Percentiles rank a stretch among this genome's conserved stretches.
Conservation (phyloP, 2,797 vertebrate species). For the Peromyscus eremicus region DNA sequence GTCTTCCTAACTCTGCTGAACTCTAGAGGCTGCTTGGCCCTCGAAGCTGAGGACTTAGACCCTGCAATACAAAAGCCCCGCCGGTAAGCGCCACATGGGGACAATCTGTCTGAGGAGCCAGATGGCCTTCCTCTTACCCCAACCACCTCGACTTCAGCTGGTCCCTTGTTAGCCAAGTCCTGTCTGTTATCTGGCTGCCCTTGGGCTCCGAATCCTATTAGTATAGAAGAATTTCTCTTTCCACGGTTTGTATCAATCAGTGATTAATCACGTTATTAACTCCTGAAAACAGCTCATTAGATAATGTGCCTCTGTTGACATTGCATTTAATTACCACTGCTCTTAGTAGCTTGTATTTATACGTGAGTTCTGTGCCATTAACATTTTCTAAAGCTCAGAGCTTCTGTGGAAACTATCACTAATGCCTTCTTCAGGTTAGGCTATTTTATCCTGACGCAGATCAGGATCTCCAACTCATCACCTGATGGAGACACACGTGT, state of each 20-base stretch:
- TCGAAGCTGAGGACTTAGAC: not conserved
- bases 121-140: not conserved
- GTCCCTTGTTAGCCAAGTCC: not conserved
- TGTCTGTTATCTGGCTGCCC: not conserved
- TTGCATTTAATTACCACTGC: slow-evolving; percentile 74
- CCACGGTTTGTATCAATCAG: slow-evolving; percentile 59
- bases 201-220: not conserved
- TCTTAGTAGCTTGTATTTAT: slow-evolving; percentile 73
- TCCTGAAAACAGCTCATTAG: slow-evolving; percentile 79
- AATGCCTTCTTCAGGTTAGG: slow-evolving; percentile 22
- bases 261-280: slow-evolving; percentile 81
- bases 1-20: not conserved
- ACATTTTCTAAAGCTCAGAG: slow-evolving; percentile 66
- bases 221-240: slow-evolving; percentile 37
- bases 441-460: slow-evolving; percentile 13
- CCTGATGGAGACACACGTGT: not conserved
- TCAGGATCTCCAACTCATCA: not conserved
- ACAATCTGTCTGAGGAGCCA: not conserved
- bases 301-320: slow-evolving; percentile 74
- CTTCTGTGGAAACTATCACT: slow-evolving; percentile 46
- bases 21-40: not conserved
- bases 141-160: not conserved
- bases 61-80: not conserved
- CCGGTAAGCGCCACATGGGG: not conserved
- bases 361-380: slow-evolving; percentile 63